Evolutionary conservation across 37 sponge, comb jelly and placozoan species (phyloP).

Genomic region (Dysidea cf. avara): DNA sequence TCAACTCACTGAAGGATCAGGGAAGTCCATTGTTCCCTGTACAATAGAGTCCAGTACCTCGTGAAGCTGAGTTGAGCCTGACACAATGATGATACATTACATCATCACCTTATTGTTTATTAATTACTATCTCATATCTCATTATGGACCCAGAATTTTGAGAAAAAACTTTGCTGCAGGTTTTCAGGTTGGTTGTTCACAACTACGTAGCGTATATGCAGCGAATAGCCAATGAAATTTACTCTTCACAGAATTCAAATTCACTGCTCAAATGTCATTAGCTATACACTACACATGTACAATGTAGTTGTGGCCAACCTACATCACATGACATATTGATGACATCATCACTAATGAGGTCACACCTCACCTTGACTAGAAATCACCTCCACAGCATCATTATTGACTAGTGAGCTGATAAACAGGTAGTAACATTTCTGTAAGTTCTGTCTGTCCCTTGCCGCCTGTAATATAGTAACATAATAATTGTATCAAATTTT

Average conservation of each 20-base stretch:
- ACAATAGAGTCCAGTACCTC: slow-evolving; percentile 54
- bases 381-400: slow-evolving; percentile 60
- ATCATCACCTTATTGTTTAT: no score
- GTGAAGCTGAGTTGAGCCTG: slow-evolving; percentile 50
- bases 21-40: slow-evolving; percentile 59
- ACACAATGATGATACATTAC: neutral
- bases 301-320: no score
- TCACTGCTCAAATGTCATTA: no score
- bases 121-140: no score
- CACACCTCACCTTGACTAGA: slow-evolving; percentile 59
- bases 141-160: no score
- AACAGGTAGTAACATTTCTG: slow-evolving; percentile 79
- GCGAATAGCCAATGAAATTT: no score
- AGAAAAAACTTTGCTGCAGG: no score
- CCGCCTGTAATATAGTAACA: slow-evolving; percentile 35
- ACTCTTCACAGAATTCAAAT: no score
- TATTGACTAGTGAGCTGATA: slow-evolving; percentile 56
- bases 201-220: no score
- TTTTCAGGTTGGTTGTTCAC: no score
- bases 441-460: slow-evolving; percentile 47
- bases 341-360: neutral
- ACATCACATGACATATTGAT: neutral
- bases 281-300: no score
- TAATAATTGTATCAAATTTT: neutral
- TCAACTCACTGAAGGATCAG: slow-evolving; percentile 70